A percentile compares a stretch with the other conserved stretches of the same genome.
phyloP scores from a whole-genome alignment of 2,888 invertebrate species.

The Eristalinus aeneus region DNA sequence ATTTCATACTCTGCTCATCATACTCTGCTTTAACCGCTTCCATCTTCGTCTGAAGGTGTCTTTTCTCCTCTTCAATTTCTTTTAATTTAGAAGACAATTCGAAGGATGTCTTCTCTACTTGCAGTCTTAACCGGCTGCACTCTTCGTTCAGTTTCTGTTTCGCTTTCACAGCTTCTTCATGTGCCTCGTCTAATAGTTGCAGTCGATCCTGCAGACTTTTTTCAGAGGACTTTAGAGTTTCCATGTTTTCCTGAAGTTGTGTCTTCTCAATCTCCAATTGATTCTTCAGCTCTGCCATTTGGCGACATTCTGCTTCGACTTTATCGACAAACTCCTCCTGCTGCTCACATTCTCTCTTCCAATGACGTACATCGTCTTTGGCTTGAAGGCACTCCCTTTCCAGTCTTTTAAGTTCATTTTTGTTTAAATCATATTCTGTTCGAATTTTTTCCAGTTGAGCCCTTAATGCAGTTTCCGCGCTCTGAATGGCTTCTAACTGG shows the following conservation, averaged over 20 bases:
- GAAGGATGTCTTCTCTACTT: background rate
- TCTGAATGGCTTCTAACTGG: constrained; percentile 27
- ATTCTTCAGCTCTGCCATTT: background rate
- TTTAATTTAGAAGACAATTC: background rate
- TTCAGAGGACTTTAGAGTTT: background rate
- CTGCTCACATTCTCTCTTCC: background rate
- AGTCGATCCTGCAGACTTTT: background rate
- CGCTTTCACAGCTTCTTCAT: background rate
- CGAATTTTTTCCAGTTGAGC: constrained; percentile 40
- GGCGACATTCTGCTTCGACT: background rate
- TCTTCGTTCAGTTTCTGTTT: background rate
- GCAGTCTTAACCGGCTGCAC: background rate
- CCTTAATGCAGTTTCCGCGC: background rate
- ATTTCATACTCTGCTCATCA: background rate
- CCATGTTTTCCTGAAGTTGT: background rate
- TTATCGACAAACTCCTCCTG: background rate
- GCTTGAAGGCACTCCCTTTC: background rate
- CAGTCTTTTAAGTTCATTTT: background rate
- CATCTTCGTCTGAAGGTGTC: background rate
- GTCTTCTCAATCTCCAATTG: background rate
- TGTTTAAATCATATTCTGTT: constrained; percentile 9
- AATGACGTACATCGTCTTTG: background rate
- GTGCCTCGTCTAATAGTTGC: background rate
- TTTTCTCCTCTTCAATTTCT: background rate
- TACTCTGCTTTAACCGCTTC: background rate